phyloP scores from a whole-genome alignment of 2,113 vertebrate species.

The Girardinichthys multiradiatus region DNA sequence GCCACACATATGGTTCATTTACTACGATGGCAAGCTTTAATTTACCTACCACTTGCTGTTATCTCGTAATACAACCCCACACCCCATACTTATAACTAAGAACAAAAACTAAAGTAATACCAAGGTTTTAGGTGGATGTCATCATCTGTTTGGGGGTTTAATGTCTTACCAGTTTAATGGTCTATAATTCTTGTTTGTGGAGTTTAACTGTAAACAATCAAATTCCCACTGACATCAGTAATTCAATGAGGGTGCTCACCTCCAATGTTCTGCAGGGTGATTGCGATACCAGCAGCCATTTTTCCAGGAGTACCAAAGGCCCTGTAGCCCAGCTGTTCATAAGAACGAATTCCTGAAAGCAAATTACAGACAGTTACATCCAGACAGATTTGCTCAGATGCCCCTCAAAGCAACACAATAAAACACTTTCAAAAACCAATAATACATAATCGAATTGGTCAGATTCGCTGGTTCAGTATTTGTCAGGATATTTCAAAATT shows the following conservation, averaged over 20 bases:
- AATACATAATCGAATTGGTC: background rate
- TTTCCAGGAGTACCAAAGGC: constrained; percentile 96
- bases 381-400: background rate
- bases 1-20: background rate
- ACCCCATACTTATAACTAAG: background rate
- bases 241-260: constrained; percentile 74
- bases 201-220: background rate
- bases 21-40: constrained; percentile 2
- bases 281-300: constrained; percentile 92
- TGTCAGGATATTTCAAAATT: background rate
- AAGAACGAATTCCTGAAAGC: constrained; percentile 90
- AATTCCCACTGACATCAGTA: background rate
- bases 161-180: constrained; percentile 5
- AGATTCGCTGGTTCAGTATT: constrained; percentile 8
- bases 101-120: constrained; percentile 10
- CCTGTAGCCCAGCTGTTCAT: constrained; percentile 93
- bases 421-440: background rate
- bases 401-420: constrained; percentile 12
- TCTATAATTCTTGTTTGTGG: constrained; percentile 15
- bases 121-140: background rate
- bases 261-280: constrained; percentile 96
- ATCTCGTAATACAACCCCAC: constrained; percentile 1
- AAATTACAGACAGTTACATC: constrained; percentile 38
- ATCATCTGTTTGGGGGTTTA: background rate
- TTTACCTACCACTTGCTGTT: constrained; percentile 3